Base-by-base conservation (phyloP, 2,113 vertebrate genomes). In the Hassar affinis region DNA sequence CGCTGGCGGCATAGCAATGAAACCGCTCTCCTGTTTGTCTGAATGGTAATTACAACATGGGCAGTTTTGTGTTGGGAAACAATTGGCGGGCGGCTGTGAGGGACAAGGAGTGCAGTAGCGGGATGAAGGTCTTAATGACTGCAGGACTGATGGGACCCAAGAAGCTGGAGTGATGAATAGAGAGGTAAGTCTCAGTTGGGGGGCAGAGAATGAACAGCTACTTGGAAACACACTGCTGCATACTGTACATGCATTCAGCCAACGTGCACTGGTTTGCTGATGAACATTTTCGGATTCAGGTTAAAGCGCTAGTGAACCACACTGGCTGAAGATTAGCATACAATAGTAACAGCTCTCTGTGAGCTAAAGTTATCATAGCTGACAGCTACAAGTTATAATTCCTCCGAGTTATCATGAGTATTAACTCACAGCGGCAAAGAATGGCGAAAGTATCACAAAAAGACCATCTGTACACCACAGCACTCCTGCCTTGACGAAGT, bases 1-100 rank as follows among this genome's bases (percentile, higher is more conserved):
- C 94, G 94, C 94, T 92, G 86, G 93, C 94, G 92, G 96, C 96
- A 98, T 97, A 94, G 96, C 96, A 98, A 98, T 97, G 96, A 97
- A 95, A 95, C 94, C 88, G 92, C 94, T 79, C 96, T 96, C 95
- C 95, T 91, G 95, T 96, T 93, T 92, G 87, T 89, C 88, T 88
- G 92, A 98, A 96, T 97, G 95, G 96, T 99, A 98, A 99, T 99
- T 98, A 99, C 96, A 97, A 97, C 96, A 97, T 96, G 95, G 96
- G 94, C 95, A 96, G 93, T 95, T 95, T 90, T 90, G 95, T 95
- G 94, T 93, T 93, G 92, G 95, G 94, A 95, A 96, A 98, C 91
- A 93, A 96, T 96, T 94, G 92, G 93, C 93, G 94, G 93, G 95
- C 90, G 92, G 94, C 92, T 93, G 90, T 91, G 93, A 93, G 95